phyloP scores from a whole-genome alignment of 2,888 invertebrate species.

The Rhynchonema sp. region DNA sequence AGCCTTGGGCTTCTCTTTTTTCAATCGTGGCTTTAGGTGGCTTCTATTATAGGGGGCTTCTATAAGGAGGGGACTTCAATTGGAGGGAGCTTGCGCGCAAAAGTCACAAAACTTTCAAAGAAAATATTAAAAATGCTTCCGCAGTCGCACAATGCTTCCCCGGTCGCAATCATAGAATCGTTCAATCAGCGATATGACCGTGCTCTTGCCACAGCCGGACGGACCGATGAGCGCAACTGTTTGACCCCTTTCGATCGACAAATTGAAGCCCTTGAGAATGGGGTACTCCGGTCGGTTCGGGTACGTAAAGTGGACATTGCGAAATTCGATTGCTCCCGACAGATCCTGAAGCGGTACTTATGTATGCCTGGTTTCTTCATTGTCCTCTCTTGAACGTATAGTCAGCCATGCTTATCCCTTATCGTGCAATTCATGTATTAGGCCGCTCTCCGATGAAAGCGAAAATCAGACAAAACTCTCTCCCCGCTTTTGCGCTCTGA shows the following conservation, averaged over 20 bases:
- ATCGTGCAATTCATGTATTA: no score
- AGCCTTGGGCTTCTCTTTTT: no score
- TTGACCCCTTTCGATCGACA: constrained; percentile 24
- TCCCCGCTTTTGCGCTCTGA: no score
- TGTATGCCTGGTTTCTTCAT: no score
- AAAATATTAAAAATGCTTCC: no score
- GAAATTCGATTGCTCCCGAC: constrained; percentile 27
- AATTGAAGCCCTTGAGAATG: constrained; percentile 10
- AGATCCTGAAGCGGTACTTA: no score
- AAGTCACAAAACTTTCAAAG: background rate
- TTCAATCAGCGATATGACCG: constrained; percentile 26
- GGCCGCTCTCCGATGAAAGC: no score
- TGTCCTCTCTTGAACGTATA: no score
- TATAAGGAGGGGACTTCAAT: background rate
- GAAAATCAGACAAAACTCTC: no score
- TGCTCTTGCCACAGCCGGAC: constrained; percentile 29
- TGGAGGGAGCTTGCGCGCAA: background rate
- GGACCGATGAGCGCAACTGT: constrained; percentile 29
- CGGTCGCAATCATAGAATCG: constrained; percentile 25
- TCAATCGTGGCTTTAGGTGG: no score
- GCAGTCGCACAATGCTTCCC: constrained; percentile 11
- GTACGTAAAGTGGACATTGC: constrained; percentile 29
- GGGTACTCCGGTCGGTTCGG: constrained; percentile 24
- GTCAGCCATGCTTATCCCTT: no score
- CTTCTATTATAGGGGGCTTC: background rate